Conservation (phyloP, 2,888 invertebrate genomes). For the Ceraclea dissimilis region DNA sequence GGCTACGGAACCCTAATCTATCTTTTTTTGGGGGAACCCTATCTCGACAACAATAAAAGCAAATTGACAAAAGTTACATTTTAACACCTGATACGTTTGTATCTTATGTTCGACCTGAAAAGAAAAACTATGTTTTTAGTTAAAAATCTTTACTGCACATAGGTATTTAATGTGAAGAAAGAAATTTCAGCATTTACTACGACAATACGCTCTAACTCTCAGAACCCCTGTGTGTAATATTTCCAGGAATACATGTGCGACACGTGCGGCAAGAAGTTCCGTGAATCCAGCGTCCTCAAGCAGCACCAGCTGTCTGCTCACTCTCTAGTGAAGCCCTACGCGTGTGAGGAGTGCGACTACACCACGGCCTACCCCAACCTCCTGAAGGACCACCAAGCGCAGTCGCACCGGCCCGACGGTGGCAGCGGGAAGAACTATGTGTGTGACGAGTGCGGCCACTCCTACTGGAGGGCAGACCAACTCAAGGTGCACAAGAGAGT, state of each 20-base stretch:
- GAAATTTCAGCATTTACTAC: no score
- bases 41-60: no score
- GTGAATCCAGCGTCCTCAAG: neutral
- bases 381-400: slow-evolving; percentile 1
- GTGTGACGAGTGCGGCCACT: slow-evolving; percentile 5
- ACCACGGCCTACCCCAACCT: neutral
- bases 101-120: no score
- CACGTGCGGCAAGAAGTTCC: neutral
- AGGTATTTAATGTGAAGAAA: no score
- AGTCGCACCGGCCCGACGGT: neutral
- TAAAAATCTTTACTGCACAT: no score
- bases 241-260: neutral
- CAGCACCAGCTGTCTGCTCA: slow-evolving; percentile 1
- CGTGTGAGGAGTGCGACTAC: slow-evolving; percentile 2
- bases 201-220: no score
- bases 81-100: no score
- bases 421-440: slow-evolving; percentile 4
- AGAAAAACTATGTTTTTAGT: no score
- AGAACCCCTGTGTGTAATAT: no score
- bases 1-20: no score
- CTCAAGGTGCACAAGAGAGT: slow-evolving; percentile 3
- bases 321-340: slow-evolving; percentile 1
- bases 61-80: no score
- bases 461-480: slow-evolving; percentile 5
- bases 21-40: no score